Percentiles rank a stretch among this genome's conserved stretches.
Evolutionary conservation across 1,140 invertebrate genomes (phyloP).

Genomic region (Semibalanus balanoides): DNA sequence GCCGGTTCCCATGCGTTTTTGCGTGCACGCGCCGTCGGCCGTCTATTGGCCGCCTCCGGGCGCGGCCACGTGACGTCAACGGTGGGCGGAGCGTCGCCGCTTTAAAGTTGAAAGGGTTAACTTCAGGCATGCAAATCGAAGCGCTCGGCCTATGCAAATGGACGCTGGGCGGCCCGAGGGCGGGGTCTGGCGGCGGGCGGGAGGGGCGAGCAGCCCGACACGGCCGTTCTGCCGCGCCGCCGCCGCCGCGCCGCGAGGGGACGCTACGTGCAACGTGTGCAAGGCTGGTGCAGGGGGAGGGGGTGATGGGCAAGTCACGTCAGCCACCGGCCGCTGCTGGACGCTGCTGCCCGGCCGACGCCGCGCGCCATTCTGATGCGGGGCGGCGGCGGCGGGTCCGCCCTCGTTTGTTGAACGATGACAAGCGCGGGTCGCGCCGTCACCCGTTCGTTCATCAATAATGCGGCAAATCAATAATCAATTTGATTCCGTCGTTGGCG

Average conservation of each 20-base stretch:
- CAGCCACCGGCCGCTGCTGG: too few relatives aligned
- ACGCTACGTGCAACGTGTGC: not conserved
- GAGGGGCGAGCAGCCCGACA: not conserved
- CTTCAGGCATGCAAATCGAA: not conserved
- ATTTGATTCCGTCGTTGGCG: not conserved
- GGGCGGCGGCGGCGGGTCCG: too few relatives aligned
- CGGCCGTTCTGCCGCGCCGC: too few relatives aligned
- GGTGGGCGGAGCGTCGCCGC: not conserved
- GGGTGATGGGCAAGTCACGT: too few relatives aligned
- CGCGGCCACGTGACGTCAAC: not conserved
- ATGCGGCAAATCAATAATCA: not conserved
- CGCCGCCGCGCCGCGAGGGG: not conserved
- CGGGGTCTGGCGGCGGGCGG: not conserved
- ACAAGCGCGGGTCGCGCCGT: not conserved
- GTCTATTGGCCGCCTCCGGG: not conserved
- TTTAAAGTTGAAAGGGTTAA: conserved; percentile 2
- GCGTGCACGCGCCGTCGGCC: not conserved
- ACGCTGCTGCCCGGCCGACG: too few relatives aligned
- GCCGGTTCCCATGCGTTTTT: not conserved
- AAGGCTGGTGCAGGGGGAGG: not conserved
- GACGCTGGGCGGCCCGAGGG: not conserved
- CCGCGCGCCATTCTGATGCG: not conserved
- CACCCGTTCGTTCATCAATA: not conserved
- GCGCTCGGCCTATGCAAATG: not conserved
- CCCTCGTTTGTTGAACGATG: not conserved